These are phyloP conservation scores for Pinctada fucata DNA, from an alignment of 2,888 invertebrate species.

Conservation along the genomic window DNA sequence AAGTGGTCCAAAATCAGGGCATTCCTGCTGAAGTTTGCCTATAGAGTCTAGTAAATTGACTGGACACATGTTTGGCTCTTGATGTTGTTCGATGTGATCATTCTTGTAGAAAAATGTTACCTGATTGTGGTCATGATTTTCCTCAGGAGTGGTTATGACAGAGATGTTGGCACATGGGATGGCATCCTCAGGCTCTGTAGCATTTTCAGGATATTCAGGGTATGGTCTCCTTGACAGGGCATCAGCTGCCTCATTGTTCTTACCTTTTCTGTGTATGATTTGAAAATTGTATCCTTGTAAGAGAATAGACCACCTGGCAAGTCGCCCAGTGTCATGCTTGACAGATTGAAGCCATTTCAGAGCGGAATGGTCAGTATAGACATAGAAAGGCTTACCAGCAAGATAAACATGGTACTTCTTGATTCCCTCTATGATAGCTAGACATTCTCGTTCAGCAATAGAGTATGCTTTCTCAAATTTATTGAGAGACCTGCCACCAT, in stretches of 20 bases:
- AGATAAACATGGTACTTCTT: constrained; percentile 21
- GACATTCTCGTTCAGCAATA: constrained; percentile 12
- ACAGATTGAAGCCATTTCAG: constrained; percentile 1
- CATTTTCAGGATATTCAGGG: not conserved
- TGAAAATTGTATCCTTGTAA: constrained; percentile 9
- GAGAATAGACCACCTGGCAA: no score
- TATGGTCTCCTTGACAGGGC: no score
- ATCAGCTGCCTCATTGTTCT: constrained; percentile 12
- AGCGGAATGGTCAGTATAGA: constrained; percentile 26
- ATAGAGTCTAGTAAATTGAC: no score
- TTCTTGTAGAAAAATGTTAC: constrained; percentile 12
- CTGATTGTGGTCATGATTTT: constrained; percentile 6
- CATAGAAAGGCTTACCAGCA: constrained; percentile 4
- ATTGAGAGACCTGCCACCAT: constrained; percentile 11
- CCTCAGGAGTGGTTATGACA: not conserved
- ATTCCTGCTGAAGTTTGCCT: not conserved
- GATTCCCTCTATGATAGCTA: constrained; percentile 16
- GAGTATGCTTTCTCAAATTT: not conserved
- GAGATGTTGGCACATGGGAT: constrained; percentile 2
- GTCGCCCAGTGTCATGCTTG: constrained; percentile 17
- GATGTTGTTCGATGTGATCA: no score
- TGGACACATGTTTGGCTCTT: no score
- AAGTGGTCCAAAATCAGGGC: not conserved
- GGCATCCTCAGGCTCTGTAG: not conserved
- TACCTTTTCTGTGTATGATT: constrained; percentile 7